Base-by-base conservation (phyloP, 2,888 invertebrate species). In the Epistrophe grossulariae region DNA sequence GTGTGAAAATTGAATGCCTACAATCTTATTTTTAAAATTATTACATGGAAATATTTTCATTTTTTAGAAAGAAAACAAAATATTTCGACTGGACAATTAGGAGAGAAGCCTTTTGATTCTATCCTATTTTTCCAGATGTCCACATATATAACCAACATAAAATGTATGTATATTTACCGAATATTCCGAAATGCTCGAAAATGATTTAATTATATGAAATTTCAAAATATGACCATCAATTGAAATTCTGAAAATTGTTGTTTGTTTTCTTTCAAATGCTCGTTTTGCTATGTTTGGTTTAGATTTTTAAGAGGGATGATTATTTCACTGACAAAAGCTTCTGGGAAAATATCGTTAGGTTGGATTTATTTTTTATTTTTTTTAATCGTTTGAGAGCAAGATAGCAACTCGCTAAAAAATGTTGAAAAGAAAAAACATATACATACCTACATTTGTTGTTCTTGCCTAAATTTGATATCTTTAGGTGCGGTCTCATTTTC, bases 201-300 rank as follows among this genome's bases (percentile, higher is more conserved):
- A 82, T 82, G 60, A 82, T 82, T 82, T 72, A 82, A 78, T 82
- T 78, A 68, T 68, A 72, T 73, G 8, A 28, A 15, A 28, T 55
- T 72, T 60, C 24, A 78, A 73, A 73, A 78, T 68, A 78, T 60
- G 72, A 72, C 24, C 72, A 78, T 82, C 82, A n/a, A n/a, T 78
- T 66, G 66, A 77, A 43, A 72, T 66, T 55, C 19, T 1, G 40
- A 59, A 45, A 19, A 52, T 77, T 77, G 76, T 82, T 71, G 48
- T 40, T 55, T 28, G 7, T 55, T 55, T 55, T 28, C 15, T 8
- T 15, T 55, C 15, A 55, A 48, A 50, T 50, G 45, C 28, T 31
- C 40, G 71, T 31, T 35, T 24, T 45, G 50, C 48, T 45, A n/a
- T n/a, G 9, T 9, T 17, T 45, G 43, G 9, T 38, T 78, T 59